Base-by-base conservation (phyloP, 2,113 vertebrate genomes). In the Mormyrus iriodes region DNA sequence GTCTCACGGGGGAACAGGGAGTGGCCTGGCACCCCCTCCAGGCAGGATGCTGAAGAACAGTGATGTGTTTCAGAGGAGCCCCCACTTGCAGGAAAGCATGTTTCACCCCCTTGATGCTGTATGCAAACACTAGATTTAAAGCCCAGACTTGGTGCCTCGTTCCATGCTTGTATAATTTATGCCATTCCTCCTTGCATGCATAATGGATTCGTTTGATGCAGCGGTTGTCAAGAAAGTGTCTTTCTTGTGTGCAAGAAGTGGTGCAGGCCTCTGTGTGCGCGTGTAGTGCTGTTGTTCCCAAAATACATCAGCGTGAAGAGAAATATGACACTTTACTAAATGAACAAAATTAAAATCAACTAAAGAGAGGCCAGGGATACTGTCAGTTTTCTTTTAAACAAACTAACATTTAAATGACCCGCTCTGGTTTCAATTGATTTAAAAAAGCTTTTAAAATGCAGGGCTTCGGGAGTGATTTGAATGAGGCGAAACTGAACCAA, bases 131-230 rank as follows among this genome's bases (percentile, higher is more conserved):
- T 83, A 24, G 53, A 39, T 46, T 85, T 48, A 83, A 85, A 86
- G 89, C 88, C 61, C 27, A 58, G 27, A 73, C 90, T 88, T 86
- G 86, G 73, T 79, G n/a, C 52, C 31, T 84, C 27, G 44, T 51
- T 58, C 15, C 31, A 17, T 17, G 15, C 53, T 52, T 84, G 86
- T 85, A 91, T 55, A 86, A 87, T 79, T 85, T 85, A 91, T 79
- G 88, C 65, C 49, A 46, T 55, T 82, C 69, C 27, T 31, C 53
- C 73, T 31, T 48, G 87, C 79, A 87, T 89, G 89, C 89, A 88
- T 83, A 88, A 88, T 88, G 39, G 55, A 61, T 88, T 61, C 39
- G 51, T 88, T 90, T 91, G 90, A 91, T 90, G 82, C 73, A 86
- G 87, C 13, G 42, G 27, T 46, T 89, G 87, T 58, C 90, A 86